Evolutionary conservation across 2,888 invertebrate species (phyloP), one percentile per base, ranked within the genome.

Genomic region (Ochropacha duplaris): DNA sequence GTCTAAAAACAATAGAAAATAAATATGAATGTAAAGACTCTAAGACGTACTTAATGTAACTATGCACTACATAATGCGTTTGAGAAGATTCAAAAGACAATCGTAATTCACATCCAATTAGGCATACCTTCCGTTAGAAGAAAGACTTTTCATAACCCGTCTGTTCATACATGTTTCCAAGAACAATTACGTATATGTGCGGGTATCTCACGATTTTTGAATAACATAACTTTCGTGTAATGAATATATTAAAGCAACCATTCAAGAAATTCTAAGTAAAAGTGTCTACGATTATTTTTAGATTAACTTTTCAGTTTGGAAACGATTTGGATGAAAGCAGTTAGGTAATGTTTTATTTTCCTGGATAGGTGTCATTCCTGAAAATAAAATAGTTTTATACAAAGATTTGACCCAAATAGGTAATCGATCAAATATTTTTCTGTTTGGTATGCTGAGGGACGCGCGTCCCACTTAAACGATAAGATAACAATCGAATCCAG

Each of bases 51-150:
- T 5, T 34, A 57, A 64, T 50, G 60, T 61, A 55, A 51, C 50
- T 54, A 58, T 69, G 58, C 69, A 68, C 65, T 60, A 60, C 60
- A 31, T 49, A 52, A 54, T 68, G 19, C 60, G 54, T 60, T 58
- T 56, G 57, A 60, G 28, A 59, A 34, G 16, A 28, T 31, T 51
- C n/a, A 2, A 19, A 28, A 51, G 52, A 52, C 52, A 52, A 52
- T 52, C 52, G 52, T 52, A 31, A 31, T 31, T 52, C 52, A 52
- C 24, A 31, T 52, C 52, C 52, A 52, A 52, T 52, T 52, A 52
- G 52, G 31, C 19, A 19, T 34, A 5, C 14, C 31, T 52, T 52
- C 52, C 52, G 28, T 31, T 12, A 52, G 26, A 52, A 52, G 52
- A 52, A 52, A 52, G 52, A 52, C 52, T 52, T 52, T 51, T 22